Base-by-base conservation (phyloP, 2,888 invertebrate species). In the Agriopis aurantiaria region DNA sequence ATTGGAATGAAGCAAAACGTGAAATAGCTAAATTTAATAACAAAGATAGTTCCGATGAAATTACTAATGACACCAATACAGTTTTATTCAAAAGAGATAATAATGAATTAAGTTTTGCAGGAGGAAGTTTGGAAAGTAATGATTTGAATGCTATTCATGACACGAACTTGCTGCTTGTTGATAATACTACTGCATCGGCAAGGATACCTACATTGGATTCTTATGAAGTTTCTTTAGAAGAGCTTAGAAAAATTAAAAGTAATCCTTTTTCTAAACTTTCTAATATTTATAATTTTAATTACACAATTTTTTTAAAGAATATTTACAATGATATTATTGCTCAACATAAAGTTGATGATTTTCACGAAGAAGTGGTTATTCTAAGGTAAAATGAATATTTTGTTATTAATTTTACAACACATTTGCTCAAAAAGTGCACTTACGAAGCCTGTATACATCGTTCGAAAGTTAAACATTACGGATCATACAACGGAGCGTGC, bases 111-210 rank as follows among this genome's bases (percentile, higher is more conserved):
- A 66, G 66, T 56, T 23, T 69, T 11, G 55, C 80, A 48, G 67
- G 79, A 9, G 75, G 68, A 58, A 78, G 78, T 60, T 64, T 80
- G 66, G 76, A 74, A 49, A 83, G 78, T 66, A 68, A 70, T 51
- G 78, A 82, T 67, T 48, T 60, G n/a, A 68, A 63, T 59, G 57
- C 65, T 40, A 59, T 69, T 61, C 66, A 65, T 23, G 72, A 71
- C 62, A 78, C 76, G 62, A 73, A 78, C 65, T 46, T 72, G 56
- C 53, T 72, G 17, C 73, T 73, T 65, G 64, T 75, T 48, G 74
- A 76, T 33, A 71, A 76, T 46, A 74, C 60, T 46, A 74, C 60
- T 40, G 63, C 46, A 56, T 41, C 59, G 17, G 59, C 12, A 65
- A 17, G 17, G 8, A 51, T 58, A 68, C 40, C 62, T 58, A 58